Evolutionary conservation across 1,140 invertebrate genomes (phyloP).

Genomic region (Halyomorpha halys): DNA sequence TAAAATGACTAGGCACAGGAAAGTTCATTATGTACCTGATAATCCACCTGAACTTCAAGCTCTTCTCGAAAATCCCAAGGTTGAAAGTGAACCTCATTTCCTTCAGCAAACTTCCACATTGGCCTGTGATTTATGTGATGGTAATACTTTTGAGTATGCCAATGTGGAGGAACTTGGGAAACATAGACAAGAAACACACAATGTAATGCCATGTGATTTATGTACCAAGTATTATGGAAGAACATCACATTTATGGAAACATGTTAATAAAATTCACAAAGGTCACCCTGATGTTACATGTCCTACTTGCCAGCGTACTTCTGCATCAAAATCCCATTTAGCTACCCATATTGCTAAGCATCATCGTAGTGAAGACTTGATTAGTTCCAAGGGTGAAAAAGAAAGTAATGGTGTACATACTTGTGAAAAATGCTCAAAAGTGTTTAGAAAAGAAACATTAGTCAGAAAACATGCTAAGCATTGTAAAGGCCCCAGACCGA

Average conservation of each 20-base stretch:
- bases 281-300: slow-evolving; percentile 49
- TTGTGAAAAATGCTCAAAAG: slow-evolving; percentile 32
- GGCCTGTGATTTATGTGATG: slow-evolving; percentile 32
- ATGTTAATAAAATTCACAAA: slow-evolving; percentile 50
- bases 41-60: slow-evolving; percentile 25
- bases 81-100: slow-evolving; percentile 14
- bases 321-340: slow-evolving; percentile 47
- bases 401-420: slow-evolving; percentile 27
- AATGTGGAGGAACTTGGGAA: slow-evolving; percentile 43
- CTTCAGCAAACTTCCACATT: slow-evolving; percentile 11
- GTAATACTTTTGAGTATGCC: slow-evolving; percentile 37
- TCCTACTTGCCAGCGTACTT: slow-evolving; percentile 46
- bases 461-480: slow-evolving; percentile 33
- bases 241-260: slow-evolving; percentile 52
- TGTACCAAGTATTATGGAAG: slow-evolving; percentile 51
- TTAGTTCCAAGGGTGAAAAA: slow-evolving; percentile 10
- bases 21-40: slow-evolving; percentile 37
- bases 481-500: slow-evolving; percentile 31
- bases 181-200: slow-evolving; percentile 44
- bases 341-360: slow-evolving; percentile 48
- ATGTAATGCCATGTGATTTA: slow-evolving; percentile 49
- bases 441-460: slow-evolving; percentile 32
- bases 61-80: slow-evolving; percentile 22
- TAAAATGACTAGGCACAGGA: slow-evolving; percentile 44
- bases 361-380: slow-evolving; percentile 34